Evolutionary conservation across 2,797 vertebrate species (phyloP).

Genomic region (Tokudaia tokunoshimensis): DNA sequence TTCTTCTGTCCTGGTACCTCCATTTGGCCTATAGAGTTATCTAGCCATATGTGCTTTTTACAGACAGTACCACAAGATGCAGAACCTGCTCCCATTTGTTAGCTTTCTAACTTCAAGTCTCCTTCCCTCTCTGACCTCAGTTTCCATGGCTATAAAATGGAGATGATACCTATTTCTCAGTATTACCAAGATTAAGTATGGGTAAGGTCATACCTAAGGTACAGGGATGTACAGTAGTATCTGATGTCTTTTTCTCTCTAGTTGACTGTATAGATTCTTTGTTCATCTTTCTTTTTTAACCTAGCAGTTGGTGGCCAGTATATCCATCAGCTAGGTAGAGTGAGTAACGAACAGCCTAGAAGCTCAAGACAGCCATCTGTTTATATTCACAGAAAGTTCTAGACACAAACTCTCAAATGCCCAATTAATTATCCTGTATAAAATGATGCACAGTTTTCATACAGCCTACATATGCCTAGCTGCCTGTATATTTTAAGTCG

Average conservation of each 20-base stretch:
- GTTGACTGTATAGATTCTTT: not conserved
- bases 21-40: not conserved
- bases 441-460: not conserved
- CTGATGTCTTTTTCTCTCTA: conserved; percentile 13
- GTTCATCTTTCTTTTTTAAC: not conserved
- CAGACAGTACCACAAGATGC: not conserved
- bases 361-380: not conserved
- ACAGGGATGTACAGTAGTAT: not conserved
- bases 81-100: conserved; percentile 1
- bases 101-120: not conserved
- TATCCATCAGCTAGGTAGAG: not conserved
- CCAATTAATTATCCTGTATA: not conserved
- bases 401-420: not conserved
- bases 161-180: not conserved
- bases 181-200: not conserved
- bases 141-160: not conserved
- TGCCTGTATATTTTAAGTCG: not conserved
- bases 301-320: not conserved
- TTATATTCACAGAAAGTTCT: not conserved
- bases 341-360: not conserved
- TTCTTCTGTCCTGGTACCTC: not conserved
- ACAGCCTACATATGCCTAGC: not conserved
- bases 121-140: not conserved
- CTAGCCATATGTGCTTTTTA: not conserved
- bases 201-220: not conserved